A percentile compares a stretch with the other conserved stretches of the same genome.
phyloP scores from a whole-genome alignment of 2,797 vertebrate genomes.

The Sus cebifrons region DNA sequence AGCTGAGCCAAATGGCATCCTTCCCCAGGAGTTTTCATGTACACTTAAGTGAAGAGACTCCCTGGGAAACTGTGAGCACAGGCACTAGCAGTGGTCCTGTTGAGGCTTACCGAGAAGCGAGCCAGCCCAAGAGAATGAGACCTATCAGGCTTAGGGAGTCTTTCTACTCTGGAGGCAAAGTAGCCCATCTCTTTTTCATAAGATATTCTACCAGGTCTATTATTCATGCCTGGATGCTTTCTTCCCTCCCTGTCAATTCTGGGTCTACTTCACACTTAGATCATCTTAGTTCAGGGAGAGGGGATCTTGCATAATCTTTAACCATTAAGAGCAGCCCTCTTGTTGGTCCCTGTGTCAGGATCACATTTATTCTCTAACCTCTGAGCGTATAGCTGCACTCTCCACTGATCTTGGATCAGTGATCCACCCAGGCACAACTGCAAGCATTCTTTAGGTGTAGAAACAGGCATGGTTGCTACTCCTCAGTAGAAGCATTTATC shows the following conservation, averaged over 20 bases:
- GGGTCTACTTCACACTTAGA: not conserved
- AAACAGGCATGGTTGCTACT: not conserved
- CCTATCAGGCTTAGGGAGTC: not conserved
- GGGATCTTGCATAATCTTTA: not conserved
- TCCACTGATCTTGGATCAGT: not conserved
- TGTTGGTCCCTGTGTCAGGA: not conserved
- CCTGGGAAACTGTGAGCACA: not conserved
- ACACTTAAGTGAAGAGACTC: not conserved
- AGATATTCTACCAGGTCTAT: not conserved
- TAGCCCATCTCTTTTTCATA: not conserved
- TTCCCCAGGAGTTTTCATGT: not conserved
- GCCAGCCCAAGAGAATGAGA: not conserved
- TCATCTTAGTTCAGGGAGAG: not conserved
- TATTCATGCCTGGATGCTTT: not conserved
- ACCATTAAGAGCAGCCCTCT: not conserved
- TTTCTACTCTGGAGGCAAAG: not conserved
- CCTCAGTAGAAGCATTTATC: not conserved
- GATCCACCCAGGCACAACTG: not conserved
- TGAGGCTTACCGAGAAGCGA: not conserved
- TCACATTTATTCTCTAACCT: not conserved
- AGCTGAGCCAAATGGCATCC: not conserved
- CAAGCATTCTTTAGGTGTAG: not conserved
- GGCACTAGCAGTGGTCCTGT: no score
- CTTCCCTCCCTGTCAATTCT: not conserved
- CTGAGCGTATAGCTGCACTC: not conserved